Evolutionary conservation across 2,113 vertebrate genomes (phyloP), one percentile per base, ranked within the genome.

Genomic region (Taxidea taxus): DNA sequence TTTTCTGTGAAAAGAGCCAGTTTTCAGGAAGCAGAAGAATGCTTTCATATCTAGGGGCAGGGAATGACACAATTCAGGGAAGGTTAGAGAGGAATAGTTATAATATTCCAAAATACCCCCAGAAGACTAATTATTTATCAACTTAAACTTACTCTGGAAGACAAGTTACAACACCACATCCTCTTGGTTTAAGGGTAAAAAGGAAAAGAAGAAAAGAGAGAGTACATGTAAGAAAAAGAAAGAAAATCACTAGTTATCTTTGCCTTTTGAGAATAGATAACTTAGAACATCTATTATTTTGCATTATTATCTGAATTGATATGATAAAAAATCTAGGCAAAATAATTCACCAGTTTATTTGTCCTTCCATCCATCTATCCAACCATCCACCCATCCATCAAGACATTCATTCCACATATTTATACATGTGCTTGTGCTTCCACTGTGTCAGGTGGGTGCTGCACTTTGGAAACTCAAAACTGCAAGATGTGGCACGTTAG

Each of bases 81-180:
- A 74, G 66, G 39, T 31, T 70, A 29, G 72, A 62, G 27, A 89
- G 11, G 16, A 86, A 9, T 66, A 87, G 49, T 72, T 72, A 44
- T 13, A 84, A 58, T 58, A 44, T 87, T 95, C 70, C n/a, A 11
- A 47, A 81, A 18, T n/a, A 95, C 0, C 13, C 54, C 21, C 62
- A 64, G 39, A 80, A 84, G 91, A 58, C 62, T 80, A 83, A 95
- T 87, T 93, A 97, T 80, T 94, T 66, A 51, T 87, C 82, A 68
- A 39, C 56, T 81, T 88, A 96, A 97, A 77, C 34, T 31, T 92
- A 3, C 70, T 68, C 56, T 39, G 56, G n/a, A 95, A 87, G 81
- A 42, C 44, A 51, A 85, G 68, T 39, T 29, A 31, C 8, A 58
- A 6, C 11, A 58, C 13, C 12, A 39, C 13, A 21, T 49, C 15